Conservation (phyloP, 2,888 invertebrate genomes). For the Chloroclystis v-ata region DNA sequence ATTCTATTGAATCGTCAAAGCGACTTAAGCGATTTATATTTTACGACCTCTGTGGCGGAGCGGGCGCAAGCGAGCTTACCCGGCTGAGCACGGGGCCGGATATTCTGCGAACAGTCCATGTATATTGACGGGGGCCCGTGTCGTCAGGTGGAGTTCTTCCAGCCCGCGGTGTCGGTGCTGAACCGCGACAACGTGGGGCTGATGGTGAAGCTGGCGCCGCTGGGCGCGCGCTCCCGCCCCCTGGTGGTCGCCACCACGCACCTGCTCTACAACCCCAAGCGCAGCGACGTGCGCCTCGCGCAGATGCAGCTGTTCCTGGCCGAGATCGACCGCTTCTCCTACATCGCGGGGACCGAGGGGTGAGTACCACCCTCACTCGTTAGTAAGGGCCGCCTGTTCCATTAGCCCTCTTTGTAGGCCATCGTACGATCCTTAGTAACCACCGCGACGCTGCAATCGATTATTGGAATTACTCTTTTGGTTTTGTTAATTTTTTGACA, state of each 20-base stretch:
- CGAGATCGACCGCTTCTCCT: slow-evolving; percentile 89
- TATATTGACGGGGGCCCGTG: background rate
- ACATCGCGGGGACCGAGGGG: slow-evolving; percentile 49
- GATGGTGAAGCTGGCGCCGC: slow-evolving; percentile 84
- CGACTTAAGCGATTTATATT: too few species aligned
- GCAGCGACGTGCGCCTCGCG: slow-evolving; percentile 93
- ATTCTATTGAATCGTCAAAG: too few species aligned
- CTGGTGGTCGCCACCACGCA: slow-evolving; percentile 95
- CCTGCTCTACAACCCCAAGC: slow-evolving; percentile 92
- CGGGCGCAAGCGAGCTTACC: too few species aligned
- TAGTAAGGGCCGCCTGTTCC: too few species aligned
- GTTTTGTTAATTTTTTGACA: too few species aligned
- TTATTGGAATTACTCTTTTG: too few species aligned
- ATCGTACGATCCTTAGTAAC: too few species aligned
- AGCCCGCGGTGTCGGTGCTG: slow-evolving; percentile 80
- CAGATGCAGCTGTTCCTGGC: slow-evolving; percentile 91
- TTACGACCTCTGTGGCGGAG: too few species aligned
- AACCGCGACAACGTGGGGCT: slow-evolving; percentile 94
- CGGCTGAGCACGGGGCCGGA: too few species aligned
- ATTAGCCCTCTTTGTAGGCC: too few species aligned
- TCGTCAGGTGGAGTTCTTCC: slow-evolving; percentile 79
- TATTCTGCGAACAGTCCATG: too few species aligned
- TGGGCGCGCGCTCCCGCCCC: slow-evolving; percentile 45
- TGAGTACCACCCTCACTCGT: slow-evolving; percentile 31
- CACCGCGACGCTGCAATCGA: too few species aligned